Evolutionary conservation across 2,113 vertebrate genomes (phyloP).

Genomic region (Rhombomys opimus): DNA sequence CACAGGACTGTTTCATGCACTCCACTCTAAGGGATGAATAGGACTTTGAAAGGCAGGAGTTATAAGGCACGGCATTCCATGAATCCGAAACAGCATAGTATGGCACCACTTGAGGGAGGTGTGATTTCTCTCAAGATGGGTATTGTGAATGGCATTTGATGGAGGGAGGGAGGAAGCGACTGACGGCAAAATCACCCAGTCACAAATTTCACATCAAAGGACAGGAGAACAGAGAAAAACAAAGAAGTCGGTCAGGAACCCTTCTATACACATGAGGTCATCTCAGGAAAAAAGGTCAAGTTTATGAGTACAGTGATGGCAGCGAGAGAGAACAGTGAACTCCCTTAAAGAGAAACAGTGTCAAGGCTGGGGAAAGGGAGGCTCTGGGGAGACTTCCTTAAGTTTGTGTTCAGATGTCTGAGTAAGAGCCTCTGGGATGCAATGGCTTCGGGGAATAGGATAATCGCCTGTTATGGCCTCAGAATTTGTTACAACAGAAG

Average conservation of each 20-base stretch:
- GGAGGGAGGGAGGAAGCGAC: neutral
- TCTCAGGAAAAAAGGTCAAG: neutral
- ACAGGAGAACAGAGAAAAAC: neutral
- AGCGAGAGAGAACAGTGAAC: neutral
- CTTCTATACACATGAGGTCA: neutral
- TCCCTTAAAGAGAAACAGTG: accelerated
- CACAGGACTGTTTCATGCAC: neutral
- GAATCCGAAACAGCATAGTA: neutral
- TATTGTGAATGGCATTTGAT: neutral
- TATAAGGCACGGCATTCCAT: neutral
- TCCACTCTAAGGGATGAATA: neutral
- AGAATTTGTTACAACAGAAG: neutral
- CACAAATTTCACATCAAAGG: neutral
- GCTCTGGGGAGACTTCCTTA: neutral
- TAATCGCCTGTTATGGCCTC: neutral
- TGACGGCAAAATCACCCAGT: neutral
- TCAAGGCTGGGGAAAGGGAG: neutral
- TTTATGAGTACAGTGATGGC: neutral
- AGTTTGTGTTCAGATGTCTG: neutral
- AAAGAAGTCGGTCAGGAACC: neutral
- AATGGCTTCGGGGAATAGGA: neutral
- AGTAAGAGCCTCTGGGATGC: neutral
- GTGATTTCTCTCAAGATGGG: neutral
- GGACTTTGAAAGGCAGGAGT: neutral
- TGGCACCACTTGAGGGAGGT: neutral